Base-by-base conservation (phyloP, 2,888 invertebrate species). In the Caenorhabditis sinica region DNA sequence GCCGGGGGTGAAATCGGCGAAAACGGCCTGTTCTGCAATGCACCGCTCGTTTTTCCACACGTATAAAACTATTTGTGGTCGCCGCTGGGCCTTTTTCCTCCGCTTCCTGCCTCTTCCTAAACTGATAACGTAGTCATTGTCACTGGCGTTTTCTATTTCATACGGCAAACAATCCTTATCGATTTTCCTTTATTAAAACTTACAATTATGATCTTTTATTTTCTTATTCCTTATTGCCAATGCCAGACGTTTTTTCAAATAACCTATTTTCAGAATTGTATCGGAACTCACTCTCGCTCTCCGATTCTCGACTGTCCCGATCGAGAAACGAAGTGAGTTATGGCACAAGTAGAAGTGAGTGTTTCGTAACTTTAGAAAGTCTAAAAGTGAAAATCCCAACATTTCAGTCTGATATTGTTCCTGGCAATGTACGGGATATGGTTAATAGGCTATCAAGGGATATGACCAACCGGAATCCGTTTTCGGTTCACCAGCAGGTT, bases 381-480 rank as follows among this genome's bases (percentile, higher is more conserved):
- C 1, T 2, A 23, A 56, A 56, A 56, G 30, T 56, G 4, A 43
- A 45, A 45, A 45, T 5, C 17, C 4, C 15, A 17, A 11, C 11
- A 28, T 43, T 71, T 58, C 72, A 89, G 89, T 84, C 83, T n/a
- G 89, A 89, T 58, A 82, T 86, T 0, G 79, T 87, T 17, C 65
- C 83, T 51, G 89, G 88, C 51, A 89, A 86, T 65, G 89, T 89
- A 23, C 84, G 84, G 20, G 86, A 86, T 79, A 86, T 89, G 72
- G 87, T 89, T 28, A 86, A 89, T 66, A 83, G 89, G 36, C 51
- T 89, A n/a, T 87, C 87, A 0, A 71, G 85, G 43, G 85, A 85
- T 58, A 82, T 85, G 85, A 82, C 77, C 0, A 81, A 72, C 58
- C 51, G 81, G 11, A 40, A 20, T n/a, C 81, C 81, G 3, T 81